These are phyloP conservation scores for Drosophila austrosaltans DNA, from an alignment of 2,888 invertebrate species.

Conservation along the genomic window DNA sequence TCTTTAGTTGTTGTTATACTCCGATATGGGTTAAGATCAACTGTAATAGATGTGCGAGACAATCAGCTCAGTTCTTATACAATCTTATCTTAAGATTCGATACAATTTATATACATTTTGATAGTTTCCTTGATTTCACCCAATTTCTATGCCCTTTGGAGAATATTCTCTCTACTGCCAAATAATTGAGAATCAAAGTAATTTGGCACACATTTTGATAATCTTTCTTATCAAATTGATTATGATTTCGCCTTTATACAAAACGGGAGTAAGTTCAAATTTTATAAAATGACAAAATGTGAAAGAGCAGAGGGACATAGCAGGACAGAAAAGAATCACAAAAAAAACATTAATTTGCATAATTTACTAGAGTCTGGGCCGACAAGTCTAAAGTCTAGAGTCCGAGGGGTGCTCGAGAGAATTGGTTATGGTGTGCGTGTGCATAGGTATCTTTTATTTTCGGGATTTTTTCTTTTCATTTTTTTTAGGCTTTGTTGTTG, in stretches of 20 bases:
- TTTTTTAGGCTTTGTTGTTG: not conserved
- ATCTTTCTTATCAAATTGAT: slow-evolving; percentile 1
- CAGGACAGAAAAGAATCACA: slow-evolving; percentile 58
- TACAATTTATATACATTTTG: no score
- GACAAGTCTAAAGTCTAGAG: slow-evolving; percentile 30
- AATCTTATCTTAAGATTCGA: no score
- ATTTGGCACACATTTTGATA: not conserved
- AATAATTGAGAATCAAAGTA: not conserved
- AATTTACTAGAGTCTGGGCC: slow-evolving; percentile 55
- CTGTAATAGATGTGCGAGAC: no score
- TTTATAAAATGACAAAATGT: slow-evolving; percentile 4
- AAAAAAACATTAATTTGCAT: slow-evolving; percentile 73
- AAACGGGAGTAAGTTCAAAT: not conserved
- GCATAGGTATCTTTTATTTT: slow-evolving; percentile 26
- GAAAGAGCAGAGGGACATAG: not conserved
- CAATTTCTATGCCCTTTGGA: no score
- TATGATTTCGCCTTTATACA: not conserved
- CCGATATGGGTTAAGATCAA: no score
- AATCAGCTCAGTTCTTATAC: no score
- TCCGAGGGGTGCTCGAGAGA: slow-evolving; percentile 34
- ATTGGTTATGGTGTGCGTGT: slow-evolving; percentile 17
- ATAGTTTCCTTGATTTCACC: no score
- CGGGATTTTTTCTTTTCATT: slow-evolving; percentile 14
- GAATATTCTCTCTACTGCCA: not conserved
- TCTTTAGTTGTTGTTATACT: not conserved